Evolutionary conservation across 2,888 invertebrate species (phyloP), one percentile per base, ranked within the genome.

Genomic region (Torymus tubicola): DNA sequence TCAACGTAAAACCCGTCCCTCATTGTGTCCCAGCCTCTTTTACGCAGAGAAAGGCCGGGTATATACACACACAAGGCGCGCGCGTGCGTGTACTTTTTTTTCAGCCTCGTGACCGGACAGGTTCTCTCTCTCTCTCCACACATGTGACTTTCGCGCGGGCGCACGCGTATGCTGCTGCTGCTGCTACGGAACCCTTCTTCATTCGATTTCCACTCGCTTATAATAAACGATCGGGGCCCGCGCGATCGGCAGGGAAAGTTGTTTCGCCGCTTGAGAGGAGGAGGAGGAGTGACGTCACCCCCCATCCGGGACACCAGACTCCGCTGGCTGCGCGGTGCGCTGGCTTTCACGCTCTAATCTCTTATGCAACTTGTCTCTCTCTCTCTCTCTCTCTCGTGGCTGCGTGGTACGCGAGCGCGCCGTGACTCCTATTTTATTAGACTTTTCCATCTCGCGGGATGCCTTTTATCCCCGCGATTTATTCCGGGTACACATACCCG

Each of bases 261-360:
- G 31, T 31, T 31, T 31, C 31, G 31, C 31, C 31, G 31, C 31
- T 31, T 31, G 58, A 71, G 65, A 58, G 69, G 53, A 58, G 84
- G 84, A 85, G 85, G 84, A 84, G 83, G 83, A 83, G 85, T 90
- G 90, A 90, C 90, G 90, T 90, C 89, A 90, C 83, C 85, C 84
- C 83, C 84, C 86, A 88, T 88, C 88, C 88, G 86, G 88, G 88
- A 88, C 88, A 85, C 63, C 64, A 53, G 60, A 42, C 70, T 42
- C 5, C 65, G 78, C 79, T 75, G 14, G 61, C 63, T 76, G 81
- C 69, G 81, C 84, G 75, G 78, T 81, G 81, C 84, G 77, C 75
- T 82, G 87, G 89, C 89, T 90, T 90, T 90, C 90, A 90, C 90
- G 88, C 88, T 90, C 89, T 90, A 89, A 89, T 90, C 86, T 88